phyloP scores from a whole-genome alignment of 2,113 vertebrate genomes.

The Paedocypris sp. region DNA sequence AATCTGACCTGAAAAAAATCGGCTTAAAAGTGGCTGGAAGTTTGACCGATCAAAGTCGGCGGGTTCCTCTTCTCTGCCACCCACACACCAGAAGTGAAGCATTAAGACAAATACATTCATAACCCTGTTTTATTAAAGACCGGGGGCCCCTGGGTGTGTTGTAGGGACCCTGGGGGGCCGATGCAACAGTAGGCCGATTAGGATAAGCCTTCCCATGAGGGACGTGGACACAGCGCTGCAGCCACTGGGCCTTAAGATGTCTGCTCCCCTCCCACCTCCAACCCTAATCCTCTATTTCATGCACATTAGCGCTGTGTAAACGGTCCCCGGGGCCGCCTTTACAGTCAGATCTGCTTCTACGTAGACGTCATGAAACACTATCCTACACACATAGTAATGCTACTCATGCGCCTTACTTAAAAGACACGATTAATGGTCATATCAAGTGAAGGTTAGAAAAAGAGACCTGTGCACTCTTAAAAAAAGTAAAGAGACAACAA shows the following conservation, averaged over 20 bases:
- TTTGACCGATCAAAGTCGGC: conserved; percentile 48
- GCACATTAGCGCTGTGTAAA: conserved; percentile 40
- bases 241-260: conserved; percentile 30
- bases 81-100: conserved; percentile 57
- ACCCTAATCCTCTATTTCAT: conserved; percentile 35
- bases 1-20: conserved; percentile 69
- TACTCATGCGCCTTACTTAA: no score
- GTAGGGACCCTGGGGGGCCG: conserved; percentile 25
- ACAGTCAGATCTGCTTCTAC: conserved; percentile 11
- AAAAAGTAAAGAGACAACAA: no score
- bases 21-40: conserved; percentile 68
- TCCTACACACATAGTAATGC: no score
- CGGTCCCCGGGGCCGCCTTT: conserved; percentile 18
- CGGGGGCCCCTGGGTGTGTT: conserved; percentile 24
- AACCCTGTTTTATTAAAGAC: conserved; percentile 58
- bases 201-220: conserved; percentile 43
- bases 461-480: no score
- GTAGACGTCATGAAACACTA: no score
- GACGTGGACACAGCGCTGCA: conserved; percentile 25
- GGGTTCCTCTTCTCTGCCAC: conserved; percentile 49
- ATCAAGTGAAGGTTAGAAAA: no score
- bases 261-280: conserved; percentile 24
- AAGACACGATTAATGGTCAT: no score
- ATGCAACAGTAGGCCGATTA: conserved; percentile 41
- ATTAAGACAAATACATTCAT: conserved; percentile 71